Percentiles rank a stretch among this genome's conserved stretches.
phyloP scores from a whole-genome alignment of 1,140 invertebrate genomes.

The Armadillidium nasatum region DNA sequence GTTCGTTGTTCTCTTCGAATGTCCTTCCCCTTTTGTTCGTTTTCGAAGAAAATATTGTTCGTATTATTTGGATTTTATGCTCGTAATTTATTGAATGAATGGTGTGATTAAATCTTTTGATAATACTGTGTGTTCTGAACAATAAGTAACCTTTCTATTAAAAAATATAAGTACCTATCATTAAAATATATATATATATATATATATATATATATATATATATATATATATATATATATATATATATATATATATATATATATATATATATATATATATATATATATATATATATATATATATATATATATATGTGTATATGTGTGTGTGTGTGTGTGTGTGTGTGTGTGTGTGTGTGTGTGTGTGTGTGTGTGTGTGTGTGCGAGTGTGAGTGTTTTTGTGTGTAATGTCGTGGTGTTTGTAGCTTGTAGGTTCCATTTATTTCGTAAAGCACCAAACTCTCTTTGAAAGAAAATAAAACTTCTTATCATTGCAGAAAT shows the following conservation, averaged over 20 bases:
- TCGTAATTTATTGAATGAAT: neutral
- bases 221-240: conserved; percentile 6
- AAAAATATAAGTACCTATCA: neutral
- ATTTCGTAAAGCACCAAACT: no score
- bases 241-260: neutral
- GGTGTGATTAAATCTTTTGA: neutral
- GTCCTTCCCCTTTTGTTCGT: no score
- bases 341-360: neutral
- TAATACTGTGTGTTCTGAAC: neutral
- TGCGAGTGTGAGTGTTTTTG: no score
- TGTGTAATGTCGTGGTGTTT: no score
- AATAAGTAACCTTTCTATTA: neutral
- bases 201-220: conserved; percentile 6
- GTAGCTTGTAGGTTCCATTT: no score
- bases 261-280: neutral
- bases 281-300: conserved; percentile 9
- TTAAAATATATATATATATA: conserved; percentile 6
- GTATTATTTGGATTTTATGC: no score
- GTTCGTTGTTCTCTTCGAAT: no score
- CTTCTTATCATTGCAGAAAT: no score
- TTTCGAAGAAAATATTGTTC: no score
- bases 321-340: neutral
- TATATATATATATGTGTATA: neutral
- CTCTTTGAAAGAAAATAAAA: no score
- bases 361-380: no score